Base-by-base conservation (phyloP, 2,888 invertebrate species). In the Acheta domesticus region DNA sequence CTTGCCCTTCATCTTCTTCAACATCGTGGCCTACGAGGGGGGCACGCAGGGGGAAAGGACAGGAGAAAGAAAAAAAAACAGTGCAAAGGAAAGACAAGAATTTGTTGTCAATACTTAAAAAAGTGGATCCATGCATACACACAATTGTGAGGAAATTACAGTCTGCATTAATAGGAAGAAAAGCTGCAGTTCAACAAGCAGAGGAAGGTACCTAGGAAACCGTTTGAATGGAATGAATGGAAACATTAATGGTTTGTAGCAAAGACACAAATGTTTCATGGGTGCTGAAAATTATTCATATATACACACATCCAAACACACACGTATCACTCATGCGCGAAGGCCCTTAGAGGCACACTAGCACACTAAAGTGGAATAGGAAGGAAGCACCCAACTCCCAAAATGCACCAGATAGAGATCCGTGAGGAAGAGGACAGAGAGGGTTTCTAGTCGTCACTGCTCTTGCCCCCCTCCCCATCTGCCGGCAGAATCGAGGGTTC, bases 1-100 rank as follows among this genome's bases (percentile, higher is more conserved):
- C 92, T 98, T 98, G 86, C 92, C 92, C 90, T 95, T 95, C 89
- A 93, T 94, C 92, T 99, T 98, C 93, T 98, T 98, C 91, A 99
- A 92, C 99, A 99, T 99, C 89, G 98, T 98, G 88, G 99, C 98
- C 98, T 98, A 91, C 89, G 83, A 84, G 83, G 84, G 84, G 82
- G 82, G 75, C 77, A 77, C 49, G 88, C 87, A 87, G 88, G 88
- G 87, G 87, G 88, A 84, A 83, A 85, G 84, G 88, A 84, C 84
- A 83, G 84, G 83, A 84, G 84, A 82, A 82, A 78, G 77, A 81
- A 79, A 80, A 82, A 79, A 82, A 82, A 82, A 81, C 81, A 82
- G 84, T 83, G 85, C 83, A 85, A 83, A 83, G 83, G 83, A 84
- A 82, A 83, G 84, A 80, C 81, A 82, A 81, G 79, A 82, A 81